Percentiles rank a stretch among this genome's conserved stretches.
Evolutionary conservation across 2,888 invertebrate genomes (phyloP).

Genomic region (Zygothrica quintamaculata): DNA sequence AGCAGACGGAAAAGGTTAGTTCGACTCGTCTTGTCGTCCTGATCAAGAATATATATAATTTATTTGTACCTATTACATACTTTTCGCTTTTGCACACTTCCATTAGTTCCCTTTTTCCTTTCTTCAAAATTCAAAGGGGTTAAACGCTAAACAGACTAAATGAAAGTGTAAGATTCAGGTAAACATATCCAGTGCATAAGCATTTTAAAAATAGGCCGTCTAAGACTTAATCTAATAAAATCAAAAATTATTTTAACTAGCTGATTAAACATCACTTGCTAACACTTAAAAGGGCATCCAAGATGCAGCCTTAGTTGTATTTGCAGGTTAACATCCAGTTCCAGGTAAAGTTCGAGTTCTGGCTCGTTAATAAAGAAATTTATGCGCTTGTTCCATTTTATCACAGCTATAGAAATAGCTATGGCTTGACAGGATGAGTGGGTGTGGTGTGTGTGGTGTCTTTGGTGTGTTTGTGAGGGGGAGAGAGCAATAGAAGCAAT

Average conservation of each 20-base stretch:
- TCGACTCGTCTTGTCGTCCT: too few species aligned
- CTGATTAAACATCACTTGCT: constrained; percentile 48
- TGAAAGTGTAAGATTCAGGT: too few species aligned
- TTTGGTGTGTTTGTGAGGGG: not conserved
- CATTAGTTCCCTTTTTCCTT: too few species aligned
- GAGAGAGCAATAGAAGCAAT: constrained; percentile 42
- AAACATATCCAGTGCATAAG: constrained; percentile 59
- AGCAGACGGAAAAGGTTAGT: too few species aligned
- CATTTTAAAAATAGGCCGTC: constrained; percentile 44
- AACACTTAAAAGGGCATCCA: constrained; percentile 56
- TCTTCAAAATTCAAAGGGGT: too few species aligned
- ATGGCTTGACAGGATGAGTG: constrained; percentile 6
- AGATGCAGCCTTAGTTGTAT: constrained; percentile 8
- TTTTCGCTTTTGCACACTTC: too few species aligned
- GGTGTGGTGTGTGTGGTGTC: not conserved
- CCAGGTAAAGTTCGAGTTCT: constrained; percentile 31
- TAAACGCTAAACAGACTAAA: too few species aligned
- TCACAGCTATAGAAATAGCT: constrained; percentile 27
- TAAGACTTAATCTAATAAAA: constrained; percentile 43
- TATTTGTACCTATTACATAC: too few species aligned
- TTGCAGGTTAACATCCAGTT: constrained; percentile 1
- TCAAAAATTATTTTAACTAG: constrained; percentile 60
- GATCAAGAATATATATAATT: too few species aligned
- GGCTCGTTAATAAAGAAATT: constrained; percentile 69
- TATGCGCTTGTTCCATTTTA: constrained; percentile 73